A percentile compares a stretch with the other conserved stretches of the same genome.
Evolutionary conservation across 2,888 invertebrate species (phyloP).

Genomic region (Euplagia quadripunctaria): DNA sequence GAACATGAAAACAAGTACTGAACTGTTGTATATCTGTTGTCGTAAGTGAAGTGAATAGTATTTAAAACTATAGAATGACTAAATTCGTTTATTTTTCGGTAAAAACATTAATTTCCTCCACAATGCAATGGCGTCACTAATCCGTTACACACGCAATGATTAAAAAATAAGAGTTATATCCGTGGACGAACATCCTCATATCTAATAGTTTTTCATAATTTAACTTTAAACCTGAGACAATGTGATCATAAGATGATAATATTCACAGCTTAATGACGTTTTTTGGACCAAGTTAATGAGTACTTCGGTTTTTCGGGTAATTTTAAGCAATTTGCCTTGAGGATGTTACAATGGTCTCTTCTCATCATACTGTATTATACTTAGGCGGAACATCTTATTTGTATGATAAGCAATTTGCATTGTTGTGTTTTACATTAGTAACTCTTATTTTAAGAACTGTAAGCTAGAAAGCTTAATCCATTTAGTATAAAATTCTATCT

Average conservation of each 20-base stretch:
- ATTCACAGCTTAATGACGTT: conserved; percentile 28
- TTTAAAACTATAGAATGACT: too few relatives aligned
- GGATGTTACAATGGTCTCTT: not conserved
- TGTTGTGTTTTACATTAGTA: too few relatives aligned
- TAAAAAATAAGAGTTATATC: conserved; percentile 32
- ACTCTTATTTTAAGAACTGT: too few relatives aligned
- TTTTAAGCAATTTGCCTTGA: conserved; percentile 14
- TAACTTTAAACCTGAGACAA: conserved; percentile 42
- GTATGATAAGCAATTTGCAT: too few relatives aligned
- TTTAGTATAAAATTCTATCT: too few relatives aligned
- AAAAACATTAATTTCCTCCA: not conserved
- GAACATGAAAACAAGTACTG: too few relatives aligned
- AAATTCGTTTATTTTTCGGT: not conserved
- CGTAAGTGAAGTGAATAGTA: too few relatives aligned
- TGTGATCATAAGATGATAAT: conserved; percentile 37
- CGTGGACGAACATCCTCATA: conserved; percentile 37
- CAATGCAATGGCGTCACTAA: not conserved
- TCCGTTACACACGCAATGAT: not conserved
- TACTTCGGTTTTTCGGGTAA: conserved; percentile 28
- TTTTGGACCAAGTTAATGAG: conserved; percentile 27
- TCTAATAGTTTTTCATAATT: conserved; percentile 20
- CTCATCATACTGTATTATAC: not conserved
- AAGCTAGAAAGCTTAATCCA: too few relatives aligned
- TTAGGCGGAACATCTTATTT: too few relatives aligned
- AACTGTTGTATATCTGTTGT: too few relatives aligned